These are phyloP conservation scores for Octonoba sinensis DNA, from an alignment of 2,888 invertebrate species.

Conservation along the genomic window DNA sequence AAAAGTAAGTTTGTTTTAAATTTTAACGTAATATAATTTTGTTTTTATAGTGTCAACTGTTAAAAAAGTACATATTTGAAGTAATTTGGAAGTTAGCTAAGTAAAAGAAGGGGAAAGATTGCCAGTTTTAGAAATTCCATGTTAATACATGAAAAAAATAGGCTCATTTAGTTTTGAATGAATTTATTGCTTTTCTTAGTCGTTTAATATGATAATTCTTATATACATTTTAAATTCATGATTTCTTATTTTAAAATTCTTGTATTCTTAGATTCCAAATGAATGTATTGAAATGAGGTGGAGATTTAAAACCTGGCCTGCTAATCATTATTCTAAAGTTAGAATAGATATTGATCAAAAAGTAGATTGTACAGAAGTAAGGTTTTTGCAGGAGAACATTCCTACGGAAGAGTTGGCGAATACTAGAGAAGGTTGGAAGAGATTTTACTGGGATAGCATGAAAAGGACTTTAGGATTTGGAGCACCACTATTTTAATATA, in stretches of 20 bases:
- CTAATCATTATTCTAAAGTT: slow-evolving; percentile 90
- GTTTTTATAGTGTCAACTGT: no score
- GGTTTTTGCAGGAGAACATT: slow-evolving; percentile 85
- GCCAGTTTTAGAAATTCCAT: no score
- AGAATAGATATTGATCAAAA: slow-evolving; percentile 82
- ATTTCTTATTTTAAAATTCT: no score
- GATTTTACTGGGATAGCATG: slow-evolving; percentile 92
- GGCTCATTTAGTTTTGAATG: no score
- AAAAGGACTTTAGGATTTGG: slow-evolving; percentile 93
- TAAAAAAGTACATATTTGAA: no score
- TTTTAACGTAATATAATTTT: no score
- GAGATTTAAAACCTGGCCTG: slow-evolving; percentile 96
- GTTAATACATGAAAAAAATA: no score
- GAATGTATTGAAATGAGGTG: slow-evolving; percentile 89
- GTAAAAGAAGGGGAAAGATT: no score
- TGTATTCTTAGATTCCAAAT: slow-evolving; percentile 73
- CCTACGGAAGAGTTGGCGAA: slow-evolving; percentile 84
- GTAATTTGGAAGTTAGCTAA: no score
- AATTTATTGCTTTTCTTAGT: background rate
- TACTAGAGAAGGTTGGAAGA: slow-evolving; percentile 88
- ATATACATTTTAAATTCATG: background rate
- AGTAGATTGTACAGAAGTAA: slow-evolving; percentile 88
- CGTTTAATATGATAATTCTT: background rate
- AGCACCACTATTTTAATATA: slow-evolving; percentile 69
- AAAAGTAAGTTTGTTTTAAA: no score